Base-by-base conservation (phyloP, 1,140 invertebrate species). In the Drosophila chauvacae region DNA sequence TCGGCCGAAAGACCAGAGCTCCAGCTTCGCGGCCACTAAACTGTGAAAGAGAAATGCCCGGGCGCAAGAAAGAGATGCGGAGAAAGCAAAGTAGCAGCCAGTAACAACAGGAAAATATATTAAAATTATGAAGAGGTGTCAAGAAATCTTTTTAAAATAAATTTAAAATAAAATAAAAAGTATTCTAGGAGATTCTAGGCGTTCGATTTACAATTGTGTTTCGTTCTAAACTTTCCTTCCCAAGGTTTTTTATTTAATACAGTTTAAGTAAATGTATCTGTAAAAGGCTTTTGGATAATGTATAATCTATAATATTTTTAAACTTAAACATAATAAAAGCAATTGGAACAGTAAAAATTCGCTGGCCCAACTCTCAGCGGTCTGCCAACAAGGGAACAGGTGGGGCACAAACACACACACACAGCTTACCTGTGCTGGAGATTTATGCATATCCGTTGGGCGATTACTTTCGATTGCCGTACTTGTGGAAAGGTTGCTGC, bases 31-130 rank as follows among this genome's bases (percentile, higher is more conserved):
- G 69, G 50, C 71, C 75, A 77, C 66, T 63, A 78, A 87, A 80
- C 84, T 90, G 84, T 90, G 85, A 88, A 88, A 88, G 84, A 87
- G 81, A 86, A 86, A 86, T 78, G 69, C 47, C 47, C n/a, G 51
- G 37, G 44, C 35, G 51, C 35, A 48, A 72, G 66, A 78, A 81
- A 84, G 77, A 88, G 77, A 85, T 90, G 85, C 69, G 85, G 84
- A 88, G 84, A 88, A 88, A 88, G 84, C 84, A 87, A 63, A 60
- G 56, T 26, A 39, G 39, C 37, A 48, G 48, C 33, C 39, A 41
- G 48, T 26, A 23, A 13, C 37, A 20, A 11, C 20, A 11, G 20
- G 7, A 6, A 55, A 35, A 37, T 23, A 37, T 16, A 18, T 50
- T n/a, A 0, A 28, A n/a, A n/a, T 50, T 50, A 14, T 28, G 1